Conservation (phyloP, 2,888 invertebrate species). For the Zelleria hepariella region DNA sequence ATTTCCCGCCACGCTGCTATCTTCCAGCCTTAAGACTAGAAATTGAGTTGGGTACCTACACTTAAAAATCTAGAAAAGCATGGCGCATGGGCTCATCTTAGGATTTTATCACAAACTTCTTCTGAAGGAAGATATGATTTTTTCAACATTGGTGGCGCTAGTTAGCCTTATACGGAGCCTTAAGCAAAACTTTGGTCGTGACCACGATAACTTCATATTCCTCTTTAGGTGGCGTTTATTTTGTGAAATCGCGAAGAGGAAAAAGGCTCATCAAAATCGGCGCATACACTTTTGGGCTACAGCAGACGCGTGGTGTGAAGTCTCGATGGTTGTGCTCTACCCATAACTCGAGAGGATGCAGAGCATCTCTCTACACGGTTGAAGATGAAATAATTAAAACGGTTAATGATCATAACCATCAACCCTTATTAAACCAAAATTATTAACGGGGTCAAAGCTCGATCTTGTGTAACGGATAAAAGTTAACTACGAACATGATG, state of each 20-base stretch:
- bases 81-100: no score
- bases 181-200: no score
- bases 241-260: conserved; percentile 19
- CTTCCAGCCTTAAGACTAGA: no score
- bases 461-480: no score
- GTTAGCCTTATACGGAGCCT: no score
- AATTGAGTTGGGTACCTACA: no score
- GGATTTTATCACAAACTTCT: no score
- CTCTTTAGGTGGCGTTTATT: conserved; percentile 15
- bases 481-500: no score
- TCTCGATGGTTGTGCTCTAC: conserved; percentile 31
- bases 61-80: no score
- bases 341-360: conserved; percentile 20
- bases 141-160: no score
- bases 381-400: conserved; percentile 16
- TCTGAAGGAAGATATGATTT: no score
- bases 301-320: not conserved
- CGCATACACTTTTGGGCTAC: conserved; percentile 22
- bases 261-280: conserved; percentile 18
- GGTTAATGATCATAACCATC: conserved; percentile 22
- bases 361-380: conserved; percentile 13
- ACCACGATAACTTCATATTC: not conserved
- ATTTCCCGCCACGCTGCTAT: no score
- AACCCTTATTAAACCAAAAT: not conserved
- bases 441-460: not conserved